Evolutionary conservation across 2,888 invertebrate species (phyloP).

Genomic region (Scaptodrosophila latifasciaeformis): DNA sequence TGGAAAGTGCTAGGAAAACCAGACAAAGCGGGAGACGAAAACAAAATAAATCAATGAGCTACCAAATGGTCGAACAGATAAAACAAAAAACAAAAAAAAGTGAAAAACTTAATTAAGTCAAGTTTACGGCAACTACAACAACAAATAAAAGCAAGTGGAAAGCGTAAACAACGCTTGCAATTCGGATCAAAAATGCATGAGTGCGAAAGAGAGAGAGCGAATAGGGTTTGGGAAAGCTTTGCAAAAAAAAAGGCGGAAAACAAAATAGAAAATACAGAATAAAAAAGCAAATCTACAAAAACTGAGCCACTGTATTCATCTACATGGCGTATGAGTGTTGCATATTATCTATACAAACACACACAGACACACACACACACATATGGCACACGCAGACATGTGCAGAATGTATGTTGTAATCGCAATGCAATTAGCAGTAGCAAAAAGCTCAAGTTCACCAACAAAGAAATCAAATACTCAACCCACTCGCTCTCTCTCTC

Average conservation of each 20-base stretch:
- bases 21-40: slow-evolving; percentile 1
- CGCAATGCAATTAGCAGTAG: slow-evolving; percentile 65
- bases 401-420: slow-evolving; percentile 36
- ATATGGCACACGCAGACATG: neutral
- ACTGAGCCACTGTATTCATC: slow-evolving; percentile 13
- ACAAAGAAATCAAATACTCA: slow-evolving; percentile 61
- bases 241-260: slow-evolving; percentile 23
- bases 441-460: slow-evolving; percentile 69
- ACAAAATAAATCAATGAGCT: slow-evolving; percentile 53
- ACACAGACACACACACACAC: slow-evolving; percentile 2
- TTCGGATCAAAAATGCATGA: slow-evolving; percentile 50
- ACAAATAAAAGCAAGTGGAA: slow-evolving; percentile 5
- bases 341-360: slow-evolving; percentile 51
- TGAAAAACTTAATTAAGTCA: slow-evolving; percentile 60
- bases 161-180: slow-evolving; percentile 18
- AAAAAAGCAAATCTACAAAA: slow-evolving; percentile 11
- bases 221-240: slow-evolving; percentile 35
- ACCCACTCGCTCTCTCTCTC: neutral
- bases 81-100: slow-evolving; percentile 39
- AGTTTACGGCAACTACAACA: slow-evolving; percentile 46
- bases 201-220: slow-evolving; percentile 43
- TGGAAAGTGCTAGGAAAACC: neutral
- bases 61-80: slow-evolving; percentile 41
- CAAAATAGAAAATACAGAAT: neutral
- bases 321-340: slow-evolving; percentile 36